Percentiles rank a stretch among this genome's conserved stretches.
phyloP scores from a whole-genome alignment of 2,888 invertebrate species.

The Apeira syringaria region DNA sequence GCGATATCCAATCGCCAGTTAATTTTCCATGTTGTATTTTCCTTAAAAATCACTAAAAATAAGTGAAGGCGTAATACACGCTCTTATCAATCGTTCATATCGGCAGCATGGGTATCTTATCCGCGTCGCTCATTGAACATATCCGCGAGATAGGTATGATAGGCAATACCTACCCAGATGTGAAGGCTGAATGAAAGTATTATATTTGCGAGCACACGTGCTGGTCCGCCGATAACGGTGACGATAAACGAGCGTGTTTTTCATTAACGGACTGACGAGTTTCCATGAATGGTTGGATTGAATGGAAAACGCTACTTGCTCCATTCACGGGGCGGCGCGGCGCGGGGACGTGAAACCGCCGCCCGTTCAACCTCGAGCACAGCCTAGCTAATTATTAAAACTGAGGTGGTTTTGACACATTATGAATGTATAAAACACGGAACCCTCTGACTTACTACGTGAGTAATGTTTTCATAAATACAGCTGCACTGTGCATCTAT shows the following conservation, averaged over 20 bases:
- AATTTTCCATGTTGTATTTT: too few species aligned
- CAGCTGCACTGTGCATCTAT: too few species aligned
- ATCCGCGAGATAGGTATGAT: constrained; percentile 23
- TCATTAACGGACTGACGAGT: constrained; percentile 75
- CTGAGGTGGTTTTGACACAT: too few species aligned
- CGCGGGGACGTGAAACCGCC: constrained; percentile 31
- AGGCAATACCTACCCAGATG: constrained; percentile 32
- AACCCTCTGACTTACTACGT: too few species aligned
- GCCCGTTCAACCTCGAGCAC: too few species aligned
- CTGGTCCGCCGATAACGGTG: constrained; percentile 58
- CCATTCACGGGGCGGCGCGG: constrained; percentile 57
- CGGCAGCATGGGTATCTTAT: constrained; percentile 36
- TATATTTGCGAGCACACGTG: constrained; percentile 50
- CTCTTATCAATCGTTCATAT: constrained; percentile 27
- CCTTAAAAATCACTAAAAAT: too few species aligned
- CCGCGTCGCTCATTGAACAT: constrained; percentile 32
- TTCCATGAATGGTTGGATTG: constrained; percentile 78
- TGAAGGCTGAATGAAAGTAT: constrained; percentile 60
- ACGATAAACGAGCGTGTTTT: constrained; percentile 63
- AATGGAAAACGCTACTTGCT: constrained; percentile 75
- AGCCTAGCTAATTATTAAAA: too few species aligned
- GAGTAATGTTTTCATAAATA: too few species aligned
- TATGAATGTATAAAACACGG: too few species aligned
- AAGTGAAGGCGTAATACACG: constrained; percentile 25
- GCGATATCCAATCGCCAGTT: too few species aligned